These are phyloP conservation scores for Antitype chi DNA, from an alignment of 2,888 invertebrate genomes.

Conservation along the genomic window DNA sequence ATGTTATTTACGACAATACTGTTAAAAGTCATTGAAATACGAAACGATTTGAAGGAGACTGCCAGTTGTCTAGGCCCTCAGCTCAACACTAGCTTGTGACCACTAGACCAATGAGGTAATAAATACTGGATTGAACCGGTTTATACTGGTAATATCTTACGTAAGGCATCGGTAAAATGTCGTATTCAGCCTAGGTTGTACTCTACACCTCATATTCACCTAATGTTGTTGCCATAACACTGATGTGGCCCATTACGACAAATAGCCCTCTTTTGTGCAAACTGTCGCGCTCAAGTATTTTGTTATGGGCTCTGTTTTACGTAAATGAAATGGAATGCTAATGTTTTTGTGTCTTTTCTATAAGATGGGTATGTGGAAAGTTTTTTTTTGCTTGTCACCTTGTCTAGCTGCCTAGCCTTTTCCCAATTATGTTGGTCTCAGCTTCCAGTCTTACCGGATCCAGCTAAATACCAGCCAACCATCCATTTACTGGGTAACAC, in stretches of 20 bases:
- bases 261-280: conserved; percentile 42
- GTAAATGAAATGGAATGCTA: conserved; percentile 2
- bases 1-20: too few relatives aligned
- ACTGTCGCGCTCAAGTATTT: conserved; percentile 1
- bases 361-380: not conserved
- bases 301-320: conserved; percentile 16
- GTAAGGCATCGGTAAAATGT: not conserved
- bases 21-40: too few relatives aligned
- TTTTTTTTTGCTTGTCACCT: not conserved
- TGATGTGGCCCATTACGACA: conserved; percentile 17
- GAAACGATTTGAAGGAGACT: too few relatives aligned
- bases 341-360: conserved; percentile 1
- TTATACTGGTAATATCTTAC: conserved; percentile 7
- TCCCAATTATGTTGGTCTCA: too few relatives aligned
- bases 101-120: not conserved
- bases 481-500: too few relatives aligned
- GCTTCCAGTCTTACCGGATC: too few relatives aligned
- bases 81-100: too few relatives aligned
- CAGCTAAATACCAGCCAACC: too few relatives aligned
- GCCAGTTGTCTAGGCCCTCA: not conserved
- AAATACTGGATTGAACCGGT: not conserved
- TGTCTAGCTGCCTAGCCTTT: too few relatives aligned
- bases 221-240: conserved; percentile 8
- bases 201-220: not conserved
- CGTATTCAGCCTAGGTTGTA: not conserved